phyloP scores from a whole-genome alignment of 2,888 invertebrate genomes.

The Lochmaea crataegi region DNA sequence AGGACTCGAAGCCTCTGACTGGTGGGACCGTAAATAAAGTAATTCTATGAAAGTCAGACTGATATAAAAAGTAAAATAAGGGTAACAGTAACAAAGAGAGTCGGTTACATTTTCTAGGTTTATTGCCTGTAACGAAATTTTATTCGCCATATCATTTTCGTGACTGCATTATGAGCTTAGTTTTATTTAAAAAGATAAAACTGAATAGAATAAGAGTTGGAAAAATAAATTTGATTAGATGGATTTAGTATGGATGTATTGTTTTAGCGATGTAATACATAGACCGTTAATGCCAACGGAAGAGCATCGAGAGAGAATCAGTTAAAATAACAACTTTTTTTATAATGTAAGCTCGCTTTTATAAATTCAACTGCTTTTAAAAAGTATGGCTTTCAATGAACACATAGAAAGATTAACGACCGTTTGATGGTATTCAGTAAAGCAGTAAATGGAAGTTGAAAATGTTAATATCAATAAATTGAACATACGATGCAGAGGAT shows the following conservation, averaged over 20 bases:
- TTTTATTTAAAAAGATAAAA: background rate
- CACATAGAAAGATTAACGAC: background rate
- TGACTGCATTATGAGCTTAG: too few relatives aligned
- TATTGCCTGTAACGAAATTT: too few relatives aligned
- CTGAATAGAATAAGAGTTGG: too few relatives aligned
- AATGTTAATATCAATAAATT: background rate
- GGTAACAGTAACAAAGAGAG: too few relatives aligned
- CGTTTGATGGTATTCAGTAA: background rate
- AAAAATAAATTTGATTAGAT: too few relatives aligned
- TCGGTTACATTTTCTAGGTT: too few relatives aligned
- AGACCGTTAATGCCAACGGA: background rate
- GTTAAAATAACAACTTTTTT: background rate
- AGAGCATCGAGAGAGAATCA: background rate
- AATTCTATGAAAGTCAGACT: too few relatives aligned
- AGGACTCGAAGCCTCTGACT: too few relatives aligned
- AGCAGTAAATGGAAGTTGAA: background rate
- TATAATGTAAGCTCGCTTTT: background rate
- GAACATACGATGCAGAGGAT: background rate
- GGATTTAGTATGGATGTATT: background rate
- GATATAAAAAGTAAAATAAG: too few relatives aligned
- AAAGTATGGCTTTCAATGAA: background rate
- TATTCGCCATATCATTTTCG: too few relatives aligned
- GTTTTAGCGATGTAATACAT: background rate
- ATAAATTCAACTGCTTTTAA: background rate
- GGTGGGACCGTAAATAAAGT: too few relatives aligned